A percentile compares a stretch with the other conserved stretches of the same genome.
phyloP scores from a whole-genome alignment of 2,888 invertebrate species.

The Coenonympha arcania region DNA sequence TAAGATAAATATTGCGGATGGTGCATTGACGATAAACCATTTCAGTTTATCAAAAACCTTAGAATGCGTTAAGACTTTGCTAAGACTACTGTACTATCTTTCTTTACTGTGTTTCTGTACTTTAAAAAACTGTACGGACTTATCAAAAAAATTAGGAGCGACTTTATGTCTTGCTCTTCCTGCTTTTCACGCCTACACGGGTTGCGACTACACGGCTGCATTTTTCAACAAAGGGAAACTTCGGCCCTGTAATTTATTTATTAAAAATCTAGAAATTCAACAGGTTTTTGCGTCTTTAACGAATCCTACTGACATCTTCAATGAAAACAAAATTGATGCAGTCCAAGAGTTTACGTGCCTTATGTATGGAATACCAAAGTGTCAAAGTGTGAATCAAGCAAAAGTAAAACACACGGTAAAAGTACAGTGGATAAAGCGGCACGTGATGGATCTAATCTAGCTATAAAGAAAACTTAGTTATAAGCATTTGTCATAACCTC shows the following conservation, averaged over 20 bases:
- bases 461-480: too few relatives aligned
- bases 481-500: too few relatives aligned
- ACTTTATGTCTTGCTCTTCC: background rate
- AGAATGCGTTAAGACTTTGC: too few relatives aligned
- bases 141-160: background rate
- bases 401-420: too few relatives aligned
- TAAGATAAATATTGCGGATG: too few relatives aligned
- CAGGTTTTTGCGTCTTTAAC: background rate
- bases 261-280: background rate
- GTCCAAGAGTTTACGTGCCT: background rate
- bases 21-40: too few relatives aligned
- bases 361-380: background rate
- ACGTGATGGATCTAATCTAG: too few relatives aligned
- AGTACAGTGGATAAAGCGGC: too few relatives aligned
- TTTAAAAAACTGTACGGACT: background rate
- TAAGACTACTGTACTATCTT: too few relatives aligned
- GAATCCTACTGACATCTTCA: background rate
- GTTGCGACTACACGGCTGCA: background rate
- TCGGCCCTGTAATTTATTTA: background rate
- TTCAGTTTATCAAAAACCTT: too few relatives aligned
- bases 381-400: background rate
- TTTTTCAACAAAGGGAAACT: background rate
- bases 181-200: background rate
- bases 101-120: too few relatives aligned
- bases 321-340: background rate